Conservation (phyloP, 2,888 invertebrate genomes). For the Leucoptera coffeella region DNA sequence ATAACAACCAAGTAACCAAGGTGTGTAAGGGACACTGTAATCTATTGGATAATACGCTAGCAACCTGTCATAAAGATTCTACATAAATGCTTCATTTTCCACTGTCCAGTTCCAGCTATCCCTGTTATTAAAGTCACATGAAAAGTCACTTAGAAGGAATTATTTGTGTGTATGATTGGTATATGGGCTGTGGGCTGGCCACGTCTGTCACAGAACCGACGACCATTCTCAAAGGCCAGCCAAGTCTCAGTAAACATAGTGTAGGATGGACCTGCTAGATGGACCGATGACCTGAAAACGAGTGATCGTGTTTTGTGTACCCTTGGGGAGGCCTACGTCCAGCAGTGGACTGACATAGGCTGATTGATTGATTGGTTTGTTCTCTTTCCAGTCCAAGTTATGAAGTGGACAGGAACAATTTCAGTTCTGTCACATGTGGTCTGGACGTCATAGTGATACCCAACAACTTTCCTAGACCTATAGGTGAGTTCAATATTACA, state of each 20-base stretch:
- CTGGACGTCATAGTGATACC: constrained; percentile 25
- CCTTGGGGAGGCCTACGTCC: too few species aligned
- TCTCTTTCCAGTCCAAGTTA: constrained; percentile 24
- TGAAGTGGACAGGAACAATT: constrained; percentile 28
- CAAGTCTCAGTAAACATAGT: background rate
- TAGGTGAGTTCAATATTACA: constrained; percentile 15
- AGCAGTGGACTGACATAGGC: too few species aligned
- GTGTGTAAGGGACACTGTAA: too few species aligned
- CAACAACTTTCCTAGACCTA: constrained; percentile 25
- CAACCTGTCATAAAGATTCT: too few species aligned
- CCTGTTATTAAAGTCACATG: background rate
- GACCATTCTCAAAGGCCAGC: too few species aligned
- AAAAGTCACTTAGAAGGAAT: background rate
- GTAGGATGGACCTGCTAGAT: background rate
- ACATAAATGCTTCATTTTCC: background rate
- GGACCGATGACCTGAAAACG: too few species aligned
- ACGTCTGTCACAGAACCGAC: too few species aligned
- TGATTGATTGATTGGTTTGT: too few species aligned
- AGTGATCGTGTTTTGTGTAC: too few species aligned
- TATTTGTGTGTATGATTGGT: background rate
- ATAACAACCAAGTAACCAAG: too few species aligned
- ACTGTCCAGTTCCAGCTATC: background rate
- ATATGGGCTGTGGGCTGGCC: too few species aligned
- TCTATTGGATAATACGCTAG: too few species aligned
- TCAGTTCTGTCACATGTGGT: constrained; percentile 35